A percentile compares a stretch with the other conserved stretches of the same genome.
Conservation (phyloP, 2,113 vertebrate genomes). For the Mesocricetus auratus region DNA sequence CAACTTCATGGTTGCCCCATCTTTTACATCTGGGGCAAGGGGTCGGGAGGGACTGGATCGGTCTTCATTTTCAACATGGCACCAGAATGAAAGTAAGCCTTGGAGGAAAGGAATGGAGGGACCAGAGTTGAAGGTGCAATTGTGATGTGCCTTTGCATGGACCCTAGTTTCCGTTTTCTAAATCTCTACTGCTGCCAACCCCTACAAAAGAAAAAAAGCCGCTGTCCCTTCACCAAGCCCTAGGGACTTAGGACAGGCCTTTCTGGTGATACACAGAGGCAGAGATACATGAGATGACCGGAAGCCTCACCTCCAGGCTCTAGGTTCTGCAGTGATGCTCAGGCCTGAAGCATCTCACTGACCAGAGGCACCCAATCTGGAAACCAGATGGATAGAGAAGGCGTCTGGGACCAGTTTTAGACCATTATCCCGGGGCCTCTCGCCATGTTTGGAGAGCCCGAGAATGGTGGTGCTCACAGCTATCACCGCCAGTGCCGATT, state of each 20-base stretch:
- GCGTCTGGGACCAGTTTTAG: not conserved
- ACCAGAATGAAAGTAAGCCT: not conserved
- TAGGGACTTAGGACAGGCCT: not conserved
- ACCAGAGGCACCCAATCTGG: no score
- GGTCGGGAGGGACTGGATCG: no score
- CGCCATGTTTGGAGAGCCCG: not conserved
- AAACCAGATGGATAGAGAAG: not conserved
- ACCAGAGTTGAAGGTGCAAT: no score
- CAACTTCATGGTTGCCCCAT: rapidly evolving
- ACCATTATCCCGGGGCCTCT: not conserved
- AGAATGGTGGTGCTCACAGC: not conserved
- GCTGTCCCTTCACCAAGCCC: not conserved
- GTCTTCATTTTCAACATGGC: not conserved
- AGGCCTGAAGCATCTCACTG: not conserved
- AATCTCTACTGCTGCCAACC: not conserved
- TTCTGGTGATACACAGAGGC: not conserved
- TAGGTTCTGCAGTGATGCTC: not conserved
- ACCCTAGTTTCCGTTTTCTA: not conserved
- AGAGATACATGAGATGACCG: not conserved
- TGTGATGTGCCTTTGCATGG: not conserved
- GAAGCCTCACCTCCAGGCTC: not conserved
- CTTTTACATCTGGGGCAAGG: not conserved
- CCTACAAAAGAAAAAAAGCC: not conserved
- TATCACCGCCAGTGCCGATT: no score
- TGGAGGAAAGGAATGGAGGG: not conserved